Evolutionary conservation across 2,797 vertebrate species (phyloP), one percentile per base, ranked within the genome.

Genomic region (Platalea minor): DNA sequence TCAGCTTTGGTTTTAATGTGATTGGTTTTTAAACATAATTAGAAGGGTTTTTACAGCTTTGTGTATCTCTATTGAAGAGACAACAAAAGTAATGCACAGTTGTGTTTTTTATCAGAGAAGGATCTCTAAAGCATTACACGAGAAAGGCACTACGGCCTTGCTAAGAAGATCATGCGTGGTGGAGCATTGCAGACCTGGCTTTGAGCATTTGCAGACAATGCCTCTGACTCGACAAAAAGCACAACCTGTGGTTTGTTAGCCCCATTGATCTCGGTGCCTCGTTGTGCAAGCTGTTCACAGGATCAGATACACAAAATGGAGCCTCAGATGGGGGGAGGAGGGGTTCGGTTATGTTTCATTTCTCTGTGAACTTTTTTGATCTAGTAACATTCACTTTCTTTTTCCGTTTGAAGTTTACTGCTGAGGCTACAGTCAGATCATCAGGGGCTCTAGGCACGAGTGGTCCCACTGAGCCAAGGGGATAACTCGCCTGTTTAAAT

Each of bases 41-140:
- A 95, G 80, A 94, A 91, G 35, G 59, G 28, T 31, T 96, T 94
- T 92, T 95, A 95, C 93, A 95, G 91, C 72, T 96, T 96, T 95
- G 87, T 93, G 87, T 96, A 94, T 93, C 85, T 91, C 79, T 95
- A 15, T 94, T 94, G 94, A 78, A 95, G 53, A 89, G 81, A 94
- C 91, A 93, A 93, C 94, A 95, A 92, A 95, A 95, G 78, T 83
- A 95, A 95, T 35, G 65, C 85, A 41, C 28, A 29, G 81, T 65
- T 68, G 70, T 69, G 59, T 17, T 60, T 86, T 92, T 85, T 37
- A 83, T 37, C 18, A 61, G 68, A 77, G 54, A 77, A 89, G 74
- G 18, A 87, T 79, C 53, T 88, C 78, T 77, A 26, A 89, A 94
- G 61, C 45, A 4, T 60, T 74, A 33, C 20, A 72, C 28, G 43